Evolutionary conservation across 2,113 vertebrate species (phyloP), one percentile per base, ranked within the genome.

Genomic region (Fukomys damarensis): DNA sequence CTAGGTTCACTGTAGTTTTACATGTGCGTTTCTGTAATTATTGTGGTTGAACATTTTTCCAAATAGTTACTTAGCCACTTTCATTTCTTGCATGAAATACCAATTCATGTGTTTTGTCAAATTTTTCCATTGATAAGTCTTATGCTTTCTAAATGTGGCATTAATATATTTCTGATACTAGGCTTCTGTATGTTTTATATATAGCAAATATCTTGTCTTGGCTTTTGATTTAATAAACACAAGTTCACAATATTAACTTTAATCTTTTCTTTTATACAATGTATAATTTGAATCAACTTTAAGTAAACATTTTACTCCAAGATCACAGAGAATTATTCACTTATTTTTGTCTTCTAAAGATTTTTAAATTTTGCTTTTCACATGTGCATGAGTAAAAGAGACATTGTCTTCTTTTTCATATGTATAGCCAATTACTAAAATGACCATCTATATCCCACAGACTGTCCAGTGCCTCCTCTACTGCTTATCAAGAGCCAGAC

Each of bases 281-380:
- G 8, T 58, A 56, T 74, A 92, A 72, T 52, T 74, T 80, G 46
- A 43, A 79, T 85, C 79, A 93, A 46, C 56, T 63, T 93, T 92
- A 80, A 84, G 79, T 85, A 88, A 84, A 54, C 41, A 14, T 5
- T 59, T 65, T 66, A 79, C 17, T 89, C 35, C 24, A 80, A 92
- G 79, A 85, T 81, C 41, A 84, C 13, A 85, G 56, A 85, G 22
- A 35, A 81, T 9, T 66, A 77, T 79, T n/a, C 28, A 59, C 35
- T 41, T 81, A 76, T 35, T 83, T 88, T 85, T 93, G 58, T 80
- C 63, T 94, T 74, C 32, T 26, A 52, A 77, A 79, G 49, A 56
- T 49, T 88, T 94, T 24, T 12, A 92, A 92, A 65, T 79, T 74
- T 94, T 88, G 12, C 35, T n/a, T 43, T 82, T 89, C 26, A 86